Evolutionary conservation across 1,140 invertebrate genomes (phyloP), one percentile per base, ranked within the genome.

Genomic region (Drosophila hydei): DNA sequence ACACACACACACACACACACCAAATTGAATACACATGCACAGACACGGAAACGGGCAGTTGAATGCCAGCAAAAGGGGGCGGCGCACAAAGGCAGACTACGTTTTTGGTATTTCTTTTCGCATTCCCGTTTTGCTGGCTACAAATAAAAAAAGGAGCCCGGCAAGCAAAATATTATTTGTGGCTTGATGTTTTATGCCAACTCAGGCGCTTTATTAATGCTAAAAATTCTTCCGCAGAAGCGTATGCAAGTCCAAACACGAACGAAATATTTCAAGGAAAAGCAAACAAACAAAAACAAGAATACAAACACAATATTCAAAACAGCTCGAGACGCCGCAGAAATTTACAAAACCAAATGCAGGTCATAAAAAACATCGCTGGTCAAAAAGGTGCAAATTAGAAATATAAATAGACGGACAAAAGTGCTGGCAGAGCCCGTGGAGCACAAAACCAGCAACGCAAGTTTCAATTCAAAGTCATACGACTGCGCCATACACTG

Each of bases 121-220:
- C 12, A 30, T 18, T 23, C 19, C 36, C 38, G 14, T 25, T 63
- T 79, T 67, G 30, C 25, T 50, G 19, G 40, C 19, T 59, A 21
- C 23, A 48, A 67, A 25, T 25, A 64, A 38, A 55, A 27, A 9
- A 40, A 38, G 38, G 63, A 79, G 68, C 48, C 63, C 62, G 76
- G 65, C 47, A 60, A 72, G 72, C 67, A 58, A 73, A 51, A 70
- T 83, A 72, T 75, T 75, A 62, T 73, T 83, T 78, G 67, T 72
- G 64, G 60, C 55, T 12, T 62, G 9, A 19, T 72, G 30, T 72
- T 79, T 77, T 75, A 36, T 76, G 77, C 70, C 74, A 71, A 81
- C 74, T 80, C 77, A 72, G 77, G 50, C 77, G 68, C 56, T 85
- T 85, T 80, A 80, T 80, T 85, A 87, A 80, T 72, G 74, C 72